phyloP scores from a whole-genome alignment of 1,140 invertebrate genomes.

The Intoshia linei region DNA sequence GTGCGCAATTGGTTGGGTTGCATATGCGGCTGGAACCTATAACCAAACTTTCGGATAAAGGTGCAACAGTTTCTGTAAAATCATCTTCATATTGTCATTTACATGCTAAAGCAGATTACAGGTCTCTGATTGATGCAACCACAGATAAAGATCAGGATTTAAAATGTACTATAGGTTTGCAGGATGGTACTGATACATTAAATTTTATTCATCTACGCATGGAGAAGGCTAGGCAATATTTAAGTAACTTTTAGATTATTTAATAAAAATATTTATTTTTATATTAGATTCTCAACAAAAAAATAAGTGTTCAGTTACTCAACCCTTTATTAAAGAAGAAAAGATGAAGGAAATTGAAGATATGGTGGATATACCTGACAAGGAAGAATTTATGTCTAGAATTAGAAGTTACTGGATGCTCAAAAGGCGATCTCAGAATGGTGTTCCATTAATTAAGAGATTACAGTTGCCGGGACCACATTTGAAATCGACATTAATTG shows the following conservation, averaged over 20 bases:
- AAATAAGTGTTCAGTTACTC: neutral
- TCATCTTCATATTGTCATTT: constrained; percentile 54
- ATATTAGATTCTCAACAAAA: neutral
- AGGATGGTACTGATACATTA: neutral
- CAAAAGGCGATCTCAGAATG: constrained; percentile 68
- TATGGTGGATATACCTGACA: constrained; percentile 34
- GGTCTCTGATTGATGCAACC: constrained; percentile 4
- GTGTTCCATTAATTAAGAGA: constrained; percentile 51
- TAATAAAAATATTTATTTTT: neutral
- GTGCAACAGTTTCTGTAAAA: neutral
- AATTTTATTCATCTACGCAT: neutral
- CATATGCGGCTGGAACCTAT: constrained; percentile 66
- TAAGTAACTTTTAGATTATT: neutral
- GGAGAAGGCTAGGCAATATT: neutral
- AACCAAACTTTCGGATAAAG: constrained; percentile 11
- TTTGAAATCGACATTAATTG: neutral
- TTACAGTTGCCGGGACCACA: constrained; percentile 10
- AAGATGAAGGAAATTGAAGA: constrained; percentile 32
- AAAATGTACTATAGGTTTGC: neutral
- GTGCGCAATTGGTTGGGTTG: constrained; percentile 69
- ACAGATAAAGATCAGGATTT: constrained; percentile 1
- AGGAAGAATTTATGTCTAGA: constrained; percentile 49
- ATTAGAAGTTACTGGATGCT: constrained; percentile 46
- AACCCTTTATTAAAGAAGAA: neutral
- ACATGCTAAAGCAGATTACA: constrained; percentile 37